Percentiles rank a stretch among this genome's conserved stretches.
Conservation (phyloP, 1,140 invertebrate genomes). For the Neodiprion fabricii region DNA sequence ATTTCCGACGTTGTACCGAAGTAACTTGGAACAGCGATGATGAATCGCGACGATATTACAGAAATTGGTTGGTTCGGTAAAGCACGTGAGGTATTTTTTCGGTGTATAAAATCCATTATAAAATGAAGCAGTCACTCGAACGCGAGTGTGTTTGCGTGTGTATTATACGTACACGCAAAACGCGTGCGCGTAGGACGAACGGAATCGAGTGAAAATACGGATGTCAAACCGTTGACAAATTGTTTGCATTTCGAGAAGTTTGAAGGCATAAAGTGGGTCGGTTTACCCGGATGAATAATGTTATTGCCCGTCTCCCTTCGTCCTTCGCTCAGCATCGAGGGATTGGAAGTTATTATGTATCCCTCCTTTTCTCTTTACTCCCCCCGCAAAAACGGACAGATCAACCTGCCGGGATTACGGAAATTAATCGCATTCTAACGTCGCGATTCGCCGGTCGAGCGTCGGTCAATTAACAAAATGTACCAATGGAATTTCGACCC, state of each 20-base stretch:
- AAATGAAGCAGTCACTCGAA: neutral
- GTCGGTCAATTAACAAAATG: neutral
- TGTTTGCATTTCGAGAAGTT: constrained; percentile 5
- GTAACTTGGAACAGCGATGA: neutral
- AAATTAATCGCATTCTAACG: neutral
- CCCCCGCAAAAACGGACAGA: neutral
- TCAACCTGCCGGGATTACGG: neutral
- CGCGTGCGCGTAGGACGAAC: neutral
- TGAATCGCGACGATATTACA: neutral
- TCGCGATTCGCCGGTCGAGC: neutral
- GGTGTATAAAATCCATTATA: neutral
- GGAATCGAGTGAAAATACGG: neutral
- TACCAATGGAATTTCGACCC: too few species aligned
- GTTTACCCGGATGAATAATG: neutral
- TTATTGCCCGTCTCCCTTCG: neutral
- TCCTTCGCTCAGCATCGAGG: neutral
- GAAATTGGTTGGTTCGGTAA: neutral
- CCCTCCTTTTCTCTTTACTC: neutral
- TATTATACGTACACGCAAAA: too few species aligned
- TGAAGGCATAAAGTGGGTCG: neutral
- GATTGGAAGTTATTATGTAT: too few species aligned
- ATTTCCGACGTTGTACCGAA: too few species aligned
- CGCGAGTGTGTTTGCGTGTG: neutral
- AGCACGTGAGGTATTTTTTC: neutral
- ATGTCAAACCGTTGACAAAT: constrained; percentile 1